Evolutionary conservation across 2,113 vertebrate genomes (phyloP).

Genomic region (Gymnarchus niloticus): DNA sequence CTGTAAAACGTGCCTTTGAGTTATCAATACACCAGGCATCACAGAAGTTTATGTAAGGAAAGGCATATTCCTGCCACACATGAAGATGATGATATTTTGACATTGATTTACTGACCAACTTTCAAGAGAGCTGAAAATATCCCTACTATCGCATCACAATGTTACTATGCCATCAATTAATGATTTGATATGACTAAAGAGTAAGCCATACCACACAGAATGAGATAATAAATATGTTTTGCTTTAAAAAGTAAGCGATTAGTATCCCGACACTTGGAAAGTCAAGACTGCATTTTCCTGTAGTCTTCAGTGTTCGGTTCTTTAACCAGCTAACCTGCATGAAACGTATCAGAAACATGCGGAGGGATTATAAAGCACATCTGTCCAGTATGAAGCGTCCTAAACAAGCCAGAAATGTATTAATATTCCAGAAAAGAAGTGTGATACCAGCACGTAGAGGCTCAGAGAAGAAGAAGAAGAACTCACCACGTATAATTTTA

Average conservation of each 20-base stretch:
- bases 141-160: too few relatives aligned
- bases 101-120: too few relatives aligned
- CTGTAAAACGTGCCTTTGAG: too few relatives aligned
- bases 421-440: neutral
- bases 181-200: neutral
- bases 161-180: neutral
- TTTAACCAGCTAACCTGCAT: neutral
- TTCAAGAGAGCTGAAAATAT: too few relatives aligned
- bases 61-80: too few relatives aligned
- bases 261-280: neutral
- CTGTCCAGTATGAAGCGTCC: neutral
- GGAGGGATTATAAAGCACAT: neutral
- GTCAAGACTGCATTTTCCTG: neutral
- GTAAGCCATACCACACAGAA: neutral
- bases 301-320: neutral
- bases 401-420: neutral
- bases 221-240: neutral
- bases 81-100: too few relatives aligned
- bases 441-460: neutral
- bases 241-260: neutral
- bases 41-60: too few relatives aligned
- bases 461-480: neutral
- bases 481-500: slow-evolving; percentile 62
- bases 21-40: too few relatives aligned
- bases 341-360: neutral